These are phyloP conservation scores for Indicator indicator DNA, from an alignment of 2,113 vertebrate genomes.

Conservation along the genomic window DNA sequence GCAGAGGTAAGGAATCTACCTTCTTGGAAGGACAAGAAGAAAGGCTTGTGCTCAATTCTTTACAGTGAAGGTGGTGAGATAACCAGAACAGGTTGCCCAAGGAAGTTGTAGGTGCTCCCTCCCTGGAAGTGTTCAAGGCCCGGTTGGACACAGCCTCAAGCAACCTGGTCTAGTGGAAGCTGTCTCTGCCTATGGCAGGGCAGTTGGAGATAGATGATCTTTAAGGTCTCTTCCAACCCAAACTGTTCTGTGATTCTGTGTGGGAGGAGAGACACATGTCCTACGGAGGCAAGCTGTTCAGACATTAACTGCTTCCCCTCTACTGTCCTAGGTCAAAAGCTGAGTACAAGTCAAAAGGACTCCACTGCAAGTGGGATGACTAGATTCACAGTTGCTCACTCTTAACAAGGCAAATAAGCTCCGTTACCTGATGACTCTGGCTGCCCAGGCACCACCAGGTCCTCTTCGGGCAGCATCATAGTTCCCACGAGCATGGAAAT, in stretches of 20 bases:
- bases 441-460: constrained; percentile 53
- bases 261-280: background rate
- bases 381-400: background rate
- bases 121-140: too few species aligned
- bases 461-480: constrained; percentile 50
- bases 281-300: fast-evolving
- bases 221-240: too few species aligned
- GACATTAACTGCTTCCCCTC: background rate
- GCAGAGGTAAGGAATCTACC: background rate
- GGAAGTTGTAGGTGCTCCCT: too few species aligned
- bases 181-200: too few species aligned
- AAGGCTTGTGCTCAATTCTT: fast-evolving
- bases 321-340: background rate
- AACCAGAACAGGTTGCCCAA: too few species aligned
- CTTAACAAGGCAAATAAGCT: background rate
- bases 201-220: too few species aligned
- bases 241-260: too few species aligned
- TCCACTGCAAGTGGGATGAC: background rate
- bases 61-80: too few species aligned
- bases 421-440: constrained; percentile 41
- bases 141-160: too few species aligned
- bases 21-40: background rate
- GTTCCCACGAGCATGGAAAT: constrained; percentile 68
- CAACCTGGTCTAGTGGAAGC: too few species aligned
- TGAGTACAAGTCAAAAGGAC: background rate